phyloP scores from a whole-genome alignment of 2,797 vertebrate species.

The Momotus momota region DNA sequence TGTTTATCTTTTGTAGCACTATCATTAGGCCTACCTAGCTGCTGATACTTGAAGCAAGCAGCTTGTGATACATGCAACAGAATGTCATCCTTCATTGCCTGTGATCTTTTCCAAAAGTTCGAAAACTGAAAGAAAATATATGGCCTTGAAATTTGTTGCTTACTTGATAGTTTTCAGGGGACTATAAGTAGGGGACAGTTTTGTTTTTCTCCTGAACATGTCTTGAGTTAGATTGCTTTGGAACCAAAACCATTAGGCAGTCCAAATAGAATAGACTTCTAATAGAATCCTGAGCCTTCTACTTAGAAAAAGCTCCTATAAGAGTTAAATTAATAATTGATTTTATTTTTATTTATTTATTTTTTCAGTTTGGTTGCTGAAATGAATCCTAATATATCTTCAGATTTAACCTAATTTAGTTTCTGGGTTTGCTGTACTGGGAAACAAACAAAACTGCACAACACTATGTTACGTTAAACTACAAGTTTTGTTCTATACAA shows the following conservation, averaged over 20 bases:
- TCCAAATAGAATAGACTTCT: background rate
- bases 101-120: background rate
- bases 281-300: background rate
- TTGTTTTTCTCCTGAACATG: background rate
- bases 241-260: background rate
- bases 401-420: background rate
- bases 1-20: background rate
- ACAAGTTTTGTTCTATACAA: background rate
- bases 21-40: background rate
- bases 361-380: background rate
- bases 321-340: background rate
- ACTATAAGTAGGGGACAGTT: background rate
- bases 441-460: background rate
- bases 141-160: background rate
- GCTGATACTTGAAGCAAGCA: constrained; percentile 16
- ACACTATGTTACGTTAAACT: background rate
- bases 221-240: background rate
- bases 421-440: background rate
- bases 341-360: background rate
- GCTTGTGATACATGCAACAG: background rate
- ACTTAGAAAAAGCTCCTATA: background rate
- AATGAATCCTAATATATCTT: background rate
- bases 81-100: background rate
- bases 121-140: background rate
- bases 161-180: background rate